Base-by-base conservation (phyloP, 2,797 vertebrate species). In the Paratrypauchen microcephalus region DNA sequence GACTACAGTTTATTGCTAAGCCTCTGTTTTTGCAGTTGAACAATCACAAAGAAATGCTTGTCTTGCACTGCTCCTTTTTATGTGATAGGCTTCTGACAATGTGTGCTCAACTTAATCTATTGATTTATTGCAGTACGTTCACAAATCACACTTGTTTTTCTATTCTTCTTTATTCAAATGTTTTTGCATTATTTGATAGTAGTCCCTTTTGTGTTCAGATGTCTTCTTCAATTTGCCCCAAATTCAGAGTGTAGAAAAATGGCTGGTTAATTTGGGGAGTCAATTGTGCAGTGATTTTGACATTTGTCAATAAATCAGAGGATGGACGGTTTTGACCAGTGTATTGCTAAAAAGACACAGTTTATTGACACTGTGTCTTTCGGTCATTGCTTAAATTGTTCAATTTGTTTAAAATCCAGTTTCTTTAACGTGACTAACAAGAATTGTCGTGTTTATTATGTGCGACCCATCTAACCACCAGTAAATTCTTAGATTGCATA, bases 1-100 rank as follows among this genome's bases (percentile, higher is more conserved):
- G 21, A 67, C 62, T 63, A 32, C 69, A 82, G 59, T 61, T 39
- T 61, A 61, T 39, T 61, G 75, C 59, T 39, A n/a, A 41, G 19
- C n/a, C 6, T 11, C 41, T 61, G 59, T 61, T 61, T 39, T 61
- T 61, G 30, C 58, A 13, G 30, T 41, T 39, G 32, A 23, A 61
- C 36, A 21, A 61, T 41, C 19, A 39, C 32, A 61, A 61, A 39
- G 59, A 39, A 39, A n/a, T 36, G 59, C 32, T 61, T 23, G 32
- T 61, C 11, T 41, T 61, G 32, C 59, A 71, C 18, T 23, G 59
- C 32, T 61, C 59, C 11, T 12, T 23, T 61, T 61, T 61, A 41
- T 41, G 30, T 61, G 32, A 61, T 61, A 12, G 32, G 32, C n/a
- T 60, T 60, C 9, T 60, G 18, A 60, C 58, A 36, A 18, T 15